Percentiles rank a stretch among this genome's conserved stretches.
Conservation (phyloP, 2,113 vertebrate genomes). For the Cyanoderma ruficeps region DNA sequence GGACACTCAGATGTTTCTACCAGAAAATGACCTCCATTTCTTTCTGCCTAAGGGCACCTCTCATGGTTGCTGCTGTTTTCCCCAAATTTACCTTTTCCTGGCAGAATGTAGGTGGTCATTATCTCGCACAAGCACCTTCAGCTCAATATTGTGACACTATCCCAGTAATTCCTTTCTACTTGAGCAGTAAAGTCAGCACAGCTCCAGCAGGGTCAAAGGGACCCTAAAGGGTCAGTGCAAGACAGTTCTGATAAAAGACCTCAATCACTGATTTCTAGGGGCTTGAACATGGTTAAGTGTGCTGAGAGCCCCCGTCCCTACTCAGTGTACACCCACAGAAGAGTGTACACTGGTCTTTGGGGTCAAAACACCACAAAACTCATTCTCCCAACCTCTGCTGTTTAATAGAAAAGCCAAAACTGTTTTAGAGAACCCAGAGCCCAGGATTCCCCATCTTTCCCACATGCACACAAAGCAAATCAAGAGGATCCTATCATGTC, state of each 20-base stretch:
- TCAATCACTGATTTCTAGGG: background rate
- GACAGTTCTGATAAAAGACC: background rate
- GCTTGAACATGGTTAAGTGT: background rate
- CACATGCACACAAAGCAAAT: background rate
- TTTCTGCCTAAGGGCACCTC: background rate
- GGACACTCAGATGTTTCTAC: background rate
- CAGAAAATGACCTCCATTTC: background rate
- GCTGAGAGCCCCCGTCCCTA: background rate
- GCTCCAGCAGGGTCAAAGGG: background rate
- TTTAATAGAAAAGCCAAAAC: background rate
- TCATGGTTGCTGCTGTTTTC: background rate
- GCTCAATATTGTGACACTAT: background rate
- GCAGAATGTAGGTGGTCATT: background rate
- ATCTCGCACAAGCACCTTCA: background rate
- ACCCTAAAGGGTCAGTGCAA: background rate
- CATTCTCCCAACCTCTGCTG: background rate
- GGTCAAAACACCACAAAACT: background rate
- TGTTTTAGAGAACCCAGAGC: background rate
- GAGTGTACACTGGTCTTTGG: fast-evolving
- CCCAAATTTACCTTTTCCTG: background rate
- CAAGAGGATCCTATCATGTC: background rate
- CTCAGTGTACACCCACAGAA: background rate
- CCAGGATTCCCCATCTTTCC: background rate
- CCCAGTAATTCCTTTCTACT: background rate
- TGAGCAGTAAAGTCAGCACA: background rate